Percentiles rank a stretch among this genome's conserved stretches.
Conservation (phyloP, 2,888 invertebrate genomes). For the Ectobius pallidus region DNA sequence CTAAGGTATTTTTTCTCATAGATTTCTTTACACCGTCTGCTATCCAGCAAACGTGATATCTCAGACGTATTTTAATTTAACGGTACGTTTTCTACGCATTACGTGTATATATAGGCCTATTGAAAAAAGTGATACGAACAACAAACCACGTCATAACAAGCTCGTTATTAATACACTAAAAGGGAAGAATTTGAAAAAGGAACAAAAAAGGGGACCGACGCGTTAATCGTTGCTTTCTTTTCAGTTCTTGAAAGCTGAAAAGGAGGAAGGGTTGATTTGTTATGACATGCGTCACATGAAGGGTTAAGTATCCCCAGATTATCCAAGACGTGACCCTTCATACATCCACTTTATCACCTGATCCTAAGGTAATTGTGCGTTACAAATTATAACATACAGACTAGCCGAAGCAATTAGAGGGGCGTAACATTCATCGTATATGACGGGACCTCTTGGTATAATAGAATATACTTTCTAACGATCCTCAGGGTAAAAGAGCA, state of each 20-base stretch:
- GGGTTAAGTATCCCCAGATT: background rate
- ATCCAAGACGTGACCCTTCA: background rate
- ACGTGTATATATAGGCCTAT: too few relatives aligned
- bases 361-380: background rate
- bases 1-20: too few relatives aligned
- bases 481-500: background rate
- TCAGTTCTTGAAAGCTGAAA: background rate
- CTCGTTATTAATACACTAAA: too few relatives aligned
- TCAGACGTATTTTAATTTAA: too few relatives aligned
- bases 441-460: background rate
- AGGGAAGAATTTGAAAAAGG: too few relatives aligned
- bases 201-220: too few relatives aligned
- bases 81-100: too few relatives aligned
- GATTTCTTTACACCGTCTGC: too few relatives aligned
- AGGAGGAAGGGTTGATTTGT: slow-evolving; percentile 4
- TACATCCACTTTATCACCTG: background rate
- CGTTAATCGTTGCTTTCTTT: too few relatives aligned
- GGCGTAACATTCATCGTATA: background rate
- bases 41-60: too few relatives aligned
- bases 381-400: background rate
- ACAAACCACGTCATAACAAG: too few relatives aligned
- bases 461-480: background rate
- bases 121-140: too few relatives aligned
- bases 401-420: background rate
- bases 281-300: background rate